These are phyloP conservation scores for Carassius auratus DNA, from an alignment of 2,113 vertebrate species.

Conservation along the genomic window DNA sequence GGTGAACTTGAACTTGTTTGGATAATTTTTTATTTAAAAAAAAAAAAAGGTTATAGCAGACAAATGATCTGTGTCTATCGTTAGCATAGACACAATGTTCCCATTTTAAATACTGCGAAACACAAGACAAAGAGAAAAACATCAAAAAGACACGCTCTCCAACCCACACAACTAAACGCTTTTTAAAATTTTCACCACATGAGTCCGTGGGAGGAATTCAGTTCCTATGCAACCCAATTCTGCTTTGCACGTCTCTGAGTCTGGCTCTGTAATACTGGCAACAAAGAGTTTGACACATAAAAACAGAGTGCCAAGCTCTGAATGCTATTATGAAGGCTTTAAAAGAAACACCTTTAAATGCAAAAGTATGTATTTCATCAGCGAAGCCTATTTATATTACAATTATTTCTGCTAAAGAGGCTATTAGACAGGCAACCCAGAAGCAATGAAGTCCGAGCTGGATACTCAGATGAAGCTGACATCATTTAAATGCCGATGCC, in stretches of 20 bases:
- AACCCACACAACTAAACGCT: slow-evolving; percentile 9
- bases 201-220: slow-evolving; percentile 42
- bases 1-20: background rate
- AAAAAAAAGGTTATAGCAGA: background rate
- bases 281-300: slow-evolving; percentile 66
- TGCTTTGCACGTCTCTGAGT: slow-evolving; percentile 38
- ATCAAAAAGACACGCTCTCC: background rate
- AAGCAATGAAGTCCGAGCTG: slow-evolving; percentile 37
- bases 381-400: slow-evolving; percentile 54
- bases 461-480: slow-evolving; percentile 46
- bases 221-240: slow-evolving; percentile 45
- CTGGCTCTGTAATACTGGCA: slow-evolving; percentile 58
- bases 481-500: slow-evolving; percentile 48
- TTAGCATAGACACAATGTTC: slow-evolving; percentile 18
- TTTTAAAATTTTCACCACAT: slow-evolving; percentile 49
- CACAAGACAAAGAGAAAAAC: slow-evolving; percentile 1
- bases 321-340: slow-evolving; percentile 62
- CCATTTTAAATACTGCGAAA: background rate
- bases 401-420: slow-evolving; percentile 50
- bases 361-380: slow-evolving; percentile 65
- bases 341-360: slow-evolving; percentile 68
- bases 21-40: too few relatives aligned
- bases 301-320: slow-evolving; percentile 60
- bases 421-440: slow-evolving; percentile 50
- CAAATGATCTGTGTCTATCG: background rate